phyloP scores from a whole-genome alignment of 1,140 invertebrate species.

The Neomicropteryx cornuta region DNA sequence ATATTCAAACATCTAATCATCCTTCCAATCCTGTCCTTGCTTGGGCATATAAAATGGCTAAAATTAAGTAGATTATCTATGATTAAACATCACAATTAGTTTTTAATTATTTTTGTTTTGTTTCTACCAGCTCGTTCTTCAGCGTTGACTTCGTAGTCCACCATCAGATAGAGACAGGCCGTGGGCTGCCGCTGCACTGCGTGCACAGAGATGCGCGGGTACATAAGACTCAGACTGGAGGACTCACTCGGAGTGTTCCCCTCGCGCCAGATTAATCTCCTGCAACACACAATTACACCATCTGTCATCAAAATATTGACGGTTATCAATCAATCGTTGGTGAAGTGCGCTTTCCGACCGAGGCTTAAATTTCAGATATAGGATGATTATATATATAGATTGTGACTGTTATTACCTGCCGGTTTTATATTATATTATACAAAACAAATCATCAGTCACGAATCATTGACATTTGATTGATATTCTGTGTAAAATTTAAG shows the following conservation, averaged over 20 bases:
- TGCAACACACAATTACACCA: constrained; percentile 13
- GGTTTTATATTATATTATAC: too few relatives aligned
- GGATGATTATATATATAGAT: neutral
- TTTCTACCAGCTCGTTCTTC: too few relatives aligned
- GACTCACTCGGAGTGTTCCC: constrained; percentile 18
- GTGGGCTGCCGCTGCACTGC: constrained; percentile 30
- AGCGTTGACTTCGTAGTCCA: constrained; percentile 33
- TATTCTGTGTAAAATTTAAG: too few relatives aligned
- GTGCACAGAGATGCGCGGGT: constrained; percentile 33
- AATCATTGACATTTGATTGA: too few relatives aligned
- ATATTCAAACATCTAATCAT: too few relatives aligned
- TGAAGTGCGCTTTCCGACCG: neutral
- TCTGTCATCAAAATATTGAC: neutral
- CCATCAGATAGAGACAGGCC: constrained; percentile 29
- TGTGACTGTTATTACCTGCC: too few relatives aligned
- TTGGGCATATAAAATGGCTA: too few relatives aligned
- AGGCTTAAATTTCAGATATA: neutral
- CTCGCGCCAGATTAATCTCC: constrained; percentile 32
- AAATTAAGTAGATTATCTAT: too few relatives aligned
- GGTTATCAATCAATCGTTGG: neutral
- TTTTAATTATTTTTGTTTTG: too few relatives aligned
- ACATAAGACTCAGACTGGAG: constrained; percentile 26
- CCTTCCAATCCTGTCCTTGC: too few relatives aligned
- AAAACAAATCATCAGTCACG: too few relatives aligned
- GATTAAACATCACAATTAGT: too few relatives aligned